These are phyloP conservation scores for Ophonus ardosiacus DNA, from an alignment of 2,888 invertebrate species.

Conservation along the genomic window DNA sequence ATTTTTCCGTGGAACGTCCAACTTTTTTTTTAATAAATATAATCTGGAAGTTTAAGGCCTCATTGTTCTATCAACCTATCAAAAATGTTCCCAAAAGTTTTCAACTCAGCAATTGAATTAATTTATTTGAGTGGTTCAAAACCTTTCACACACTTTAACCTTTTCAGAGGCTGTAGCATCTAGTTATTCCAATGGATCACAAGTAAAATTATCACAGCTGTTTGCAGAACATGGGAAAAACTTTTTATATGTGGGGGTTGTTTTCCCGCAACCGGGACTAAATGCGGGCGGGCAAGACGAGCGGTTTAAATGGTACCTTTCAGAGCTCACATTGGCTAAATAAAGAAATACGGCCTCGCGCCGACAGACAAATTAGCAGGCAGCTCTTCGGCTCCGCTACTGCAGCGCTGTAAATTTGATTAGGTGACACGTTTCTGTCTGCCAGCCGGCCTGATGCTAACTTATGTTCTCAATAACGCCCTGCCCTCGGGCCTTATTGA, in stretches of 20 bases:
- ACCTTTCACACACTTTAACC: too few species aligned
- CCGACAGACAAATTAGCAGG: slow-evolving; percentile 75
- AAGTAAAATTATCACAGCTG: background rate
- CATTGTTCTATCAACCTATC: too few species aligned
- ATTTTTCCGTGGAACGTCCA: too few species aligned
- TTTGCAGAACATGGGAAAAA: background rate
- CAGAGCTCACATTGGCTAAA: slow-evolving; percentile 70
- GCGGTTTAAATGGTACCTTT: slow-evolving; percentile 74
- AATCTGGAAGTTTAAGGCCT: too few species aligned
- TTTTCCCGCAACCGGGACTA: background rate
- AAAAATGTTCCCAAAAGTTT: too few species aligned
- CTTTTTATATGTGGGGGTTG: background rate
- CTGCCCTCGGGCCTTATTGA: slow-evolving; percentile 46
- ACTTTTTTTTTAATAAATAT: too few species aligned
- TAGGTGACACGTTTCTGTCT: slow-evolving; percentile 74
- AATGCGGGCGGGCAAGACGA: slow-evolving; percentile 68
- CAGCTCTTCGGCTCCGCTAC: slow-evolving; percentile 64
- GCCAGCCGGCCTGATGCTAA: slow-evolving; percentile 71
- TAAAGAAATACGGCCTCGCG: slow-evolving; percentile 75
- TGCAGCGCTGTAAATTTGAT: slow-evolving; percentile 74
- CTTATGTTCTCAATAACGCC: slow-evolving; percentile 72
- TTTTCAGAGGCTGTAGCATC: too few species aligned
- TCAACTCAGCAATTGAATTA: too few species aligned
- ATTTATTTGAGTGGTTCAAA: too few species aligned
- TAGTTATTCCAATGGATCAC: too few species aligned